Evolutionary conservation across 2,888 invertebrate genomes (phyloP), one percentile per base, ranked within the genome.

Genomic region (Ctena decussata): DNA sequence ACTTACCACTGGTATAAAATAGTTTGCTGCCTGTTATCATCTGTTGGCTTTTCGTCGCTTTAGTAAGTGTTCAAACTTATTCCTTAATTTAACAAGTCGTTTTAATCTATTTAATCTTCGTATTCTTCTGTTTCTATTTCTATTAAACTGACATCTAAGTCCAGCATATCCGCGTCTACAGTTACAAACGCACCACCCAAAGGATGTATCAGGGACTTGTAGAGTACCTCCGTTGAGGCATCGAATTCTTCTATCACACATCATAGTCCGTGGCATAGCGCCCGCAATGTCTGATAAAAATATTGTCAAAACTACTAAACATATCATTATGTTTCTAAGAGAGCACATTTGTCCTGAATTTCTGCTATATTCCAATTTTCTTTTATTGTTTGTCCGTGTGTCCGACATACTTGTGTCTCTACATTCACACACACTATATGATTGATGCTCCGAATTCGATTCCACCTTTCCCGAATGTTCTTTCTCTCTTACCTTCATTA

Each of bases 121-220:
- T 18, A 85, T 71, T 8, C 85, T 74, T 60, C 84, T 73, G n/a
- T 77, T 84, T 32, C 65, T 5, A 35, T 35, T 65, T 11, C 35
- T 32, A 73, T 77, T 80, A 30, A 89, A 87, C 80, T 90, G 86
- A 46, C 90, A 90, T 49, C 87, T 65, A 12, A 86, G 85, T 32
- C 90, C 90, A 21, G 84, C 87, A 73, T 71, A 90, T 41, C 77
- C 76, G 12, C 76, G 39, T 2, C 53, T 70, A 76, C 90, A 90
- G 24, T 77, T 76, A 73, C 90, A 90, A 46, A 80, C 82, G 71
- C 90, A 90, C 65, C 83, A 90, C 21, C 83, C 90, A 72, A 90
- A 90, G 24, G 89, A 84, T 21, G 86, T 86, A n/a, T 82, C 86
- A 5, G 90, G 90, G 21, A 89, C 75, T 21, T 84, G 82, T 49